Conservation (phyloP, 2,113 vertebrate species). For the Tragulus kanchil region DNA sequence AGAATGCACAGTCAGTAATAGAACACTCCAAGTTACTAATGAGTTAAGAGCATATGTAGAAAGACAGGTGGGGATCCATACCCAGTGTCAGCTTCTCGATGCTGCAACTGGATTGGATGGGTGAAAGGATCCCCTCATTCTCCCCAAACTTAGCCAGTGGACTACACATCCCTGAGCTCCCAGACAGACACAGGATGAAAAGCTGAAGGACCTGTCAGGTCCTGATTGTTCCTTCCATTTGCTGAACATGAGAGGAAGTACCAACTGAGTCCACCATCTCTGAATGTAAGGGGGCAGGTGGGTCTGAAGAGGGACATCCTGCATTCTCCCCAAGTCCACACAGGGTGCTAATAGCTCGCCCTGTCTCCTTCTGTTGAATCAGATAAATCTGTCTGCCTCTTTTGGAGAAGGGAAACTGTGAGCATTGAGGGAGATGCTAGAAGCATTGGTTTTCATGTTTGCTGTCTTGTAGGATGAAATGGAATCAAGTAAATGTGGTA, state of each 20-base stretch:
- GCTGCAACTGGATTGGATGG: neutral
- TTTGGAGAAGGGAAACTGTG: neutral
- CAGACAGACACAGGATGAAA: neutral
- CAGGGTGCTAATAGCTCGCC: neutral
- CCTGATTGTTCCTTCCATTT: neutral
- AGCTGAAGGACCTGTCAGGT: neutral
- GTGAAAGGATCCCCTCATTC: neutral
- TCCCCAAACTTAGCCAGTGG: neutral
- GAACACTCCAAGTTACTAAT: neutral
- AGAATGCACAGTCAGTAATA: neutral
- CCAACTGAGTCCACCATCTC: neutral
- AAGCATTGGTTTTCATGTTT: neutral
- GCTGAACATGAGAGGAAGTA: neutral
- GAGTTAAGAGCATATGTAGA: neutral
- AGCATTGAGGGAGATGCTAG: neutral
- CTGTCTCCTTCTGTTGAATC: neutral
- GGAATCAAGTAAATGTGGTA: neutral
- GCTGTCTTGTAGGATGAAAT: neutral
- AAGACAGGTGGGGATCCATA: neutral
- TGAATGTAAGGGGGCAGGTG: neutral
- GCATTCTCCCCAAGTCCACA: neutral
- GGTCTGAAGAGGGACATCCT: neutral
- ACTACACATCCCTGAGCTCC: neutral
- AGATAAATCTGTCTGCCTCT: neutral
- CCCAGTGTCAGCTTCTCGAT: neutral